Evolutionary conservation across 2,888 invertebrate species (phyloP).

Genomic region (Drosophila robusta): DNA sequence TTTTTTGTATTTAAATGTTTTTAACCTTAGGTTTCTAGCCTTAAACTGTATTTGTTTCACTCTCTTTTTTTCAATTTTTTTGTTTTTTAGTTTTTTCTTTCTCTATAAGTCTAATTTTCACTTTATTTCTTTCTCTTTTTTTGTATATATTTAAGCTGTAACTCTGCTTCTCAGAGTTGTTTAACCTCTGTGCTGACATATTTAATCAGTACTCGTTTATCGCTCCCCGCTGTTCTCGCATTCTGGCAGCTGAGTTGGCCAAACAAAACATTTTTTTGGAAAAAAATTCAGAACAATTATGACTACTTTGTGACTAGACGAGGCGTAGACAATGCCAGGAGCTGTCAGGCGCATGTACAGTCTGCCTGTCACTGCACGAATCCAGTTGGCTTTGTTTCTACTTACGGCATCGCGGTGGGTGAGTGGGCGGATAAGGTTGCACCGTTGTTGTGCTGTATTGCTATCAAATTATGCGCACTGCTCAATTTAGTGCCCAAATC

Average conservation of each 20-base stretch:
- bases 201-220: conserved; percentile 53
- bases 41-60: no score
- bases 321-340: conserved; percentile 60
- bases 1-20: no score
- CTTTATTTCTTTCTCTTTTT: no score
- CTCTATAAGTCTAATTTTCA: no score
- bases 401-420: not conserved
- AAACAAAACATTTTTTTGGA: conserved; percentile 52
- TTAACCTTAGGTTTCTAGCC: no score
- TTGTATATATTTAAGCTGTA: not conserved
- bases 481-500: conserved; percentile 42
- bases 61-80: no score
- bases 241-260: conserved; percentile 35
- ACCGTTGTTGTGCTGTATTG: conserved; percentile 3
- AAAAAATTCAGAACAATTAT: conserved; percentile 39
- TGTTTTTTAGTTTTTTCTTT: no score
- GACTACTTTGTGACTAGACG: conserved; percentile 55
- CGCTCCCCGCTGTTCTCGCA: conserved; percentile 9
- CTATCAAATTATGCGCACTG: conserved; percentile 36
- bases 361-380: conserved; percentile 37
- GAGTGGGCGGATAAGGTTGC: not conserved
- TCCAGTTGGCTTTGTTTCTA: conserved; percentile 31
- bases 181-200: conserved; percentile 32
- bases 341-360: conserved; percentile 47
- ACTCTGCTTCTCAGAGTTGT: conserved; percentile 8